Percentiles rank a stretch among this genome's conserved stretches.
These are phyloP conservation scores for Drosophila borborema DNA, from an alignment of 2,888 invertebrate species.

Conservation along the genomic window DNA sequence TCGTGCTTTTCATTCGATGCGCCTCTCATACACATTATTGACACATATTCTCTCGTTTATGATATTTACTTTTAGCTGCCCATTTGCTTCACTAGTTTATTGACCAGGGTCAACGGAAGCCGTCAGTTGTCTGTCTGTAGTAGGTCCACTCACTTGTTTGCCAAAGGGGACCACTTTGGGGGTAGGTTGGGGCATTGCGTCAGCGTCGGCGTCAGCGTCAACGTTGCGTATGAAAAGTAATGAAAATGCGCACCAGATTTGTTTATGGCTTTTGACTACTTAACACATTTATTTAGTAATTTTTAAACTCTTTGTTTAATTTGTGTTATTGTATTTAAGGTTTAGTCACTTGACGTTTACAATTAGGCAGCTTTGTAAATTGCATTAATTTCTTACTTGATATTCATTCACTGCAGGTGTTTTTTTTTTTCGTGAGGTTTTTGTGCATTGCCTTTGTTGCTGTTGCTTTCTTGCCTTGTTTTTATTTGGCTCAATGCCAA, in stretches of 20 bases:
- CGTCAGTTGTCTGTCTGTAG: slow-evolving; percentile 46
- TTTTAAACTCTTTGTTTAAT: slow-evolving; percentile 15
- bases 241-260: slow-evolving; percentile 49
- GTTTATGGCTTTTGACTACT: slow-evolving; percentile 55
- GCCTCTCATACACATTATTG: slow-evolving; percentile 43
- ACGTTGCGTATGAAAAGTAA: slow-evolving; percentile 61
- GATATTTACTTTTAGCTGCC: slow-evolving; percentile 48
- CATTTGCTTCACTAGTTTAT: slow-evolving; percentile 56
- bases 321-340: slow-evolving; percentile 13
- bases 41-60: slow-evolving; percentile 54
- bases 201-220: slow-evolving; percentile 41
- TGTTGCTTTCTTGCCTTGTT: not conserved
- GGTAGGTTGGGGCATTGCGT: slow-evolving; percentile 45
- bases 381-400: slow-evolving; percentile 29
- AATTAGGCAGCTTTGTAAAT: slow-evolving; percentile 31
- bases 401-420: slow-evolving; percentile 17
- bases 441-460: slow-evolving; percentile 13
- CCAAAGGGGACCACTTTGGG: not conserved
- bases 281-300: slow-evolving; percentile 59
- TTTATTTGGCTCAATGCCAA: slow-evolving; percentile 53
- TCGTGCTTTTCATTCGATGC: slow-evolving; percentile 20
- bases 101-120: slow-evolving; percentile 76
- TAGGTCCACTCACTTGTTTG: slow-evolving; percentile 2
- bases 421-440: not conserved
- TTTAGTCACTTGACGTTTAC: slow-evolving; percentile 34